Conservation (phyloP, 2,113 vertebrate species). For the Pluvialis apricaria region DNA sequence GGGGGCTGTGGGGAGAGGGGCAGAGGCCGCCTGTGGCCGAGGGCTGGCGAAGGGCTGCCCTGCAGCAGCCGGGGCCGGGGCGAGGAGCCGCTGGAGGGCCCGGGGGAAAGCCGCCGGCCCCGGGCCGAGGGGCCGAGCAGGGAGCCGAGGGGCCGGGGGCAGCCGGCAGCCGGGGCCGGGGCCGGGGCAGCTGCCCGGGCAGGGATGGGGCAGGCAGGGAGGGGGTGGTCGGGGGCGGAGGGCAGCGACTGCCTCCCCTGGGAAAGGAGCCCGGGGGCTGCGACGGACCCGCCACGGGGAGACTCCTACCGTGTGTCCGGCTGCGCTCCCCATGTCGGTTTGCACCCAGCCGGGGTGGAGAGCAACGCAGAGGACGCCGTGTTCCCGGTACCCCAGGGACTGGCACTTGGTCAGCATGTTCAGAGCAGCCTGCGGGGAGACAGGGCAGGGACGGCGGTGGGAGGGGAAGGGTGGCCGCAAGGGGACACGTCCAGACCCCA, state of each 20-base stretch:
- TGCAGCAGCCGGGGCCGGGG: too few relatives aligned
- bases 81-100: too few relatives aligned
- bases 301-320: fast-evolving
- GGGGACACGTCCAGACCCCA: too few relatives aligned
- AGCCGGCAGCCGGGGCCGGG: too few relatives aligned
- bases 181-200: too few relatives aligned
- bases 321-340: fast-evolving
- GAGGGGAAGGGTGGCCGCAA: too few relatives aligned
- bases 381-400: not conserved
- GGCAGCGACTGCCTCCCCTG: not conserved
- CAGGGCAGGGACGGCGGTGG: not conserved
- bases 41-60: too few relatives aligned
- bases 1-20: not conserved
- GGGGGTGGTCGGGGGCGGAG: not conserved
- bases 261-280: not conserved
- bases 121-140: not conserved
- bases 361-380: not conserved
- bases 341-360: constrained; percentile 43
- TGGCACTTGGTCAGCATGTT: constrained; percentile 41
- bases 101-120: too few relatives aligned
- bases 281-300: fast-evolving
- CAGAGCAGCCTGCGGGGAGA: constrained; percentile 11
- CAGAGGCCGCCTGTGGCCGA: not conserved
- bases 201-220: not conserved
- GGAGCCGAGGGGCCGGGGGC: too few relatives aligned